These are phyloP conservation scores for Gambusia affinis DNA, from an alignment of 2,113 vertebrate species.

Conservation along the genomic window DNA sequence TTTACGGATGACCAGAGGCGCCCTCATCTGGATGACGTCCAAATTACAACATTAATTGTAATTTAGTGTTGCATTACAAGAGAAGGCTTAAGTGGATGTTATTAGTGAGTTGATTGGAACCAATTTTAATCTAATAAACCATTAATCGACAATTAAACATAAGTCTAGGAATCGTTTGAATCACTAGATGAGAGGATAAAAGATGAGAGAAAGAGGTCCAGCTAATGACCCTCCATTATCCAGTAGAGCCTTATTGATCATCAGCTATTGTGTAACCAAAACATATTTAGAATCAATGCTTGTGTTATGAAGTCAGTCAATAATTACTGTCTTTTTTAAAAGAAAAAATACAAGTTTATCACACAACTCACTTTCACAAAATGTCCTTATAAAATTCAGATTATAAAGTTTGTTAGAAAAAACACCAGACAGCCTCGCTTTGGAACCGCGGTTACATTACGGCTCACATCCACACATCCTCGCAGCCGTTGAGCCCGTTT, in stretches of 20 bases:
- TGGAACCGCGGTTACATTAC: not conserved
- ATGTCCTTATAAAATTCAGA: not conserved
- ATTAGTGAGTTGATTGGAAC: too few species aligned
- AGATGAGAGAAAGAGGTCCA: not conserved
- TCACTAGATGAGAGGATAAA: not conserved
- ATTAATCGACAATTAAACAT: too few species aligned
- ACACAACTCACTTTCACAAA: not conserved
- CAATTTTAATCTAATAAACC: too few species aligned
- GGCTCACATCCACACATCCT: not conserved
- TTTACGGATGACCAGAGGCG: too few species aligned
- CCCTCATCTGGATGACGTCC: too few species aligned
- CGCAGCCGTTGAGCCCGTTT: conserved; percentile 20
- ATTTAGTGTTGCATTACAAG: too few species aligned
- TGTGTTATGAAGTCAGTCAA: conserved; percentile 32
- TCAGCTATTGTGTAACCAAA: conserved; percentile 46
- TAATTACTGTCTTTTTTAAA: not conserved
- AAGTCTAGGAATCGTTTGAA: too few species aligned
- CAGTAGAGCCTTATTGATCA: conserved; percentile 21
- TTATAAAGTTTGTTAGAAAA: not conserved
- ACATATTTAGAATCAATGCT: conserved; percentile 31
- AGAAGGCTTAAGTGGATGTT: too few species aligned
- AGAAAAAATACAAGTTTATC: too few species aligned
- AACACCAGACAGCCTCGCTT: not conserved
- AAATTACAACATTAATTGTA: too few species aligned
- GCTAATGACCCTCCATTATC: not conserved